Evolutionary conservation across 2,113 vertebrate species (phyloP).

Genomic region (Podiceps cristatus): DNA sequence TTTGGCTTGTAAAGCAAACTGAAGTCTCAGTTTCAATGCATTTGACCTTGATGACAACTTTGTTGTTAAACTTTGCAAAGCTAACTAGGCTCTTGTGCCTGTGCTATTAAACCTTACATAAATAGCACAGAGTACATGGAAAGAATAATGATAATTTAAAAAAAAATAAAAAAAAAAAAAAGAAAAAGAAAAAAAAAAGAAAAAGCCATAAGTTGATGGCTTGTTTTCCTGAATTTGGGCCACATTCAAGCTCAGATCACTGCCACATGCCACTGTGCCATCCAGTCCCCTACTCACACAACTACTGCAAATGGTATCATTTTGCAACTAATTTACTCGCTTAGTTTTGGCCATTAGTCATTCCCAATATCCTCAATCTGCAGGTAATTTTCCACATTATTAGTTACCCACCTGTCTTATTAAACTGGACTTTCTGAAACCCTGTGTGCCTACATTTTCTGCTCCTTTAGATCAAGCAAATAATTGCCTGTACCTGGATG

Average conservation of each 20-base stretch:
- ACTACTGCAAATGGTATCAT: constrained; percentile 85
- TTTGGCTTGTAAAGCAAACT: constrained; percentile 20
- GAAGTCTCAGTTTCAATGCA: not conserved
- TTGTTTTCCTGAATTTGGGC: constrained; percentile 72
- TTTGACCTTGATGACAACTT: constrained; percentile 70
- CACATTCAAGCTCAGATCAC: constrained; percentile 68
- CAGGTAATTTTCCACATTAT: constrained; percentile 90
- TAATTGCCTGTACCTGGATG: constrained; percentile 83
- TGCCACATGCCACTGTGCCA: constrained; percentile 84
- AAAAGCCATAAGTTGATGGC: constrained; percentile 20
- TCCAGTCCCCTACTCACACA: constrained; percentile 73
- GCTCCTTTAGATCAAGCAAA: constrained; percentile 83
- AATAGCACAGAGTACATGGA: not conserved
- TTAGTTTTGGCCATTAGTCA: constrained; percentile 88
- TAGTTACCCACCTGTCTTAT: constrained; percentile 89
- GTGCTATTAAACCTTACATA: constrained; percentile 24
- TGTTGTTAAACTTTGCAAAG: constrained; percentile 44
- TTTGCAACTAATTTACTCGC: constrained; percentile 87
- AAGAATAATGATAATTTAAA: constrained; percentile 4
- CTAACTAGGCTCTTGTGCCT: constrained; percentile 1
- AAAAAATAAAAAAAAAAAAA: too few relatives aligned
- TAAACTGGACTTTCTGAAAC: constrained; percentile 85
- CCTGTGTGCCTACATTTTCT: constrained; percentile 81
- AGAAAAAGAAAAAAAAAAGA: not conserved
- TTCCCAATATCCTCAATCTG: constrained; percentile 87